These are phyloP conservation scores for Sebastolobus altivelis DNA, from an alignment of 2,797 vertebrate species.

Conservation along the genomic window DNA sequence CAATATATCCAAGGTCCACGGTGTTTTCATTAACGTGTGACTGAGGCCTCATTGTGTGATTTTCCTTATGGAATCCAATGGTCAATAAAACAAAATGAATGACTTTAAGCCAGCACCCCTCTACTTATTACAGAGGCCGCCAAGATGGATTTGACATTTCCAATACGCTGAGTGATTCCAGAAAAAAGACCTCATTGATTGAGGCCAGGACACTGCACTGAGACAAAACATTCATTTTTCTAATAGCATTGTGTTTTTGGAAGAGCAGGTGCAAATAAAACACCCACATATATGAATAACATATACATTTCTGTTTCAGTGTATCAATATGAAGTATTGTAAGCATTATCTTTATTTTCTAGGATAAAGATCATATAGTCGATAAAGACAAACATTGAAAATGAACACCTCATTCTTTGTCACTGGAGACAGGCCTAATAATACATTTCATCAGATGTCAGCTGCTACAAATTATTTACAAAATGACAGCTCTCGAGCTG, in stretches of 20 bases:
- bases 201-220: constrained; percentile 61
- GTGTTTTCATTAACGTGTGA: constrained; percentile 76
- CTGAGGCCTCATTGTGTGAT: constrained; percentile 65
- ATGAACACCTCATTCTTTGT: constrained; percentile 21
- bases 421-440: constrained; percentile 20
- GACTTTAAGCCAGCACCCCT: constrained; percentile 72
- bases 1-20: constrained; percentile 65
- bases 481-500: constrained; percentile 42
- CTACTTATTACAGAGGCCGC: constrained; percentile 73
- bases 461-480: constrained; percentile 47
- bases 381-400: constrained; percentile 3
- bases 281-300: neutral
- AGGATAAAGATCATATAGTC: neutral
- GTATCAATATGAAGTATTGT: neutral
- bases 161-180: constrained; percentile 83
- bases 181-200: constrained; percentile 77
- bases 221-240: constrained; percentile 74
- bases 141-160: constrained; percentile 86
- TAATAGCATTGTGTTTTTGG: constrained; percentile 69
- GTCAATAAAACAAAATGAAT: constrained; percentile 83
- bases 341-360: neutral
- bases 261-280: constrained; percentile 21
- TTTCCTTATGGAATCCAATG: constrained; percentile 77
- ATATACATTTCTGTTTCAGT: neutral
- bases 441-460: constrained; percentile 52